Percentiles rank a stretch among this genome's conserved stretches.
Evolutionary conservation across 2,797 vertebrate species (phyloP).

Genomic region (Moxostoma hubbsi): DNA sequence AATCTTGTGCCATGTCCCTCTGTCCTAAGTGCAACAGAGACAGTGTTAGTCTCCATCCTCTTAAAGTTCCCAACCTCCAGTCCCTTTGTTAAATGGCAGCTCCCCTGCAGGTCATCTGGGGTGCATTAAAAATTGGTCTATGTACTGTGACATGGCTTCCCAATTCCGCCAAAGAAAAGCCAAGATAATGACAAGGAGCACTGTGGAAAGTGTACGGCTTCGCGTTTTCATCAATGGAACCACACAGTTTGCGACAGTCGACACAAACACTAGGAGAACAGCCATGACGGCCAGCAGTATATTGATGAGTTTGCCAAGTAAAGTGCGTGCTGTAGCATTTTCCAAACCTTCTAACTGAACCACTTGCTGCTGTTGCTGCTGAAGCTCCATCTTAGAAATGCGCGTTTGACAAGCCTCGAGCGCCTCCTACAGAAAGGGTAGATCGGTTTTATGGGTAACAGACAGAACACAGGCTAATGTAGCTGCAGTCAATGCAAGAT

Average conservation of each 20-base stretch:
- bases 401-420: constrained; percentile 97
- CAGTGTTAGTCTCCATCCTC: constrained; percentile 54
- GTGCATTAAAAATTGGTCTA: constrained; percentile 86
- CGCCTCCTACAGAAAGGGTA: constrained; percentile 84
- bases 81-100: constrained; percentile 55
- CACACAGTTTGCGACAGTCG: constrained; percentile 95
- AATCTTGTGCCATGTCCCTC: constrained; percentile 49
- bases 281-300: constrained; percentile 95
- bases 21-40: constrained; percentile 53
- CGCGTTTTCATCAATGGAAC: constrained; percentile 97
- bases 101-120: constrained; percentile 84
- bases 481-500: not conserved
- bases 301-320: constrained; percentile 96
- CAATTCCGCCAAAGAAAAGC: constrained; percentile 97
- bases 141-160: constrained; percentile 87
- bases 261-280: constrained; percentile 94
- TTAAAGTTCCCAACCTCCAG: constrained; percentile 33
- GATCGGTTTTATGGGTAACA: not conserved
- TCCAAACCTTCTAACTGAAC: constrained; percentile 95
- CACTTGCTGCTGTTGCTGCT: constrained; percentile 98
- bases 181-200: constrained; percentile 86
- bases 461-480: not conserved
- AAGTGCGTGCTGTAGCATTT: constrained; percentile 92
- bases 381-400: constrained; percentile 98
- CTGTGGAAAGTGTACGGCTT: constrained; percentile 91